Evolutionary conservation across 2,113 vertebrate species (phyloP), one percentile per base, ranked within the genome.

Genomic region (Electrona antarctica): DNA sequence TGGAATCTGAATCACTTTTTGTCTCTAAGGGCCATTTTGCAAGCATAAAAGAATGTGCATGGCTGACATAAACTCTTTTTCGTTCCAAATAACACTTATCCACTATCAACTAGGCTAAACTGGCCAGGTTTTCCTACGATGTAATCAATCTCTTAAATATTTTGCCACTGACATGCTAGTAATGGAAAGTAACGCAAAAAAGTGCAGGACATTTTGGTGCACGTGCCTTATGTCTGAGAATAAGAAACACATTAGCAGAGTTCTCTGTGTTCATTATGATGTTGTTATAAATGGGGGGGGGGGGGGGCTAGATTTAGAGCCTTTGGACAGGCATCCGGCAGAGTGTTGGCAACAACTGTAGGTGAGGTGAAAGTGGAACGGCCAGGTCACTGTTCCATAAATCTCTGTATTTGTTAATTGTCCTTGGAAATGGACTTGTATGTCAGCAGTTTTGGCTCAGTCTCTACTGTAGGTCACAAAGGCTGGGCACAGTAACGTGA

Each of bases 361-460:
- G 50, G 74, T 67, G 63, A 75, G 75, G 69, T 71, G 64, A 81
- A 78, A 76, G 77, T 79, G 68, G 58, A 81, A 64, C 71, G 56
- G 57, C 50, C 4, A 12, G 72, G 77, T 81, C 67, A 46, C 68
- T 80, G 66, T 77, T 80, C 69, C 67, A 68, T 79, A 76, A 84
- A 83, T 84, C 76, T 76, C 14, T 54, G 14, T 73, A 78, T 87
- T 82, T 84, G 68, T 77, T 83, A 85, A 84, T 81, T 87, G 78
- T 81, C 70, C 47, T 79, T 78, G 69, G 76, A 85, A 83, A 21
- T 21, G 21, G 21, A 59, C 15, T 59, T 59, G 57, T 47, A 69
- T 78, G 60, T 68, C 63, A 67, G 55, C 54, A 51, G 7, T 65
- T 15, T 76, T 61, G 70, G 65, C 71, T 62, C 63, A 55, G 60